phyloP scores from a whole-genome alignment of 2,113 vertebrate species.

The Microtus oregoni region DNA sequence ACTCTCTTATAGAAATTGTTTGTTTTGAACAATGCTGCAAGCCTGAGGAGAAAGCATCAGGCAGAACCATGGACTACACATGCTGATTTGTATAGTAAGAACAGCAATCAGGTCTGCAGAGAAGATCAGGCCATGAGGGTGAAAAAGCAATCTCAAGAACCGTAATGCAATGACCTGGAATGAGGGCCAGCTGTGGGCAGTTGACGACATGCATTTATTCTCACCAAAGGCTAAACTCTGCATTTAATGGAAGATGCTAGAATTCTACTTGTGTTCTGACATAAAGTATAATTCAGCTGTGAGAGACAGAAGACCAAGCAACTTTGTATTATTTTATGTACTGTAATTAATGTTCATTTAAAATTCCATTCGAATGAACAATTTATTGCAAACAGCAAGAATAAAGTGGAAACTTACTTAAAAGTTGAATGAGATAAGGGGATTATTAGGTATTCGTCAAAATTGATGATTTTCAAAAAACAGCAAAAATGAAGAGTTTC shows the following conservation, averaged over 20 bases:
- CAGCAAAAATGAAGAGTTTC: neutral
- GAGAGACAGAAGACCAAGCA: neutral
- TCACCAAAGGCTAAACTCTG: neutral
- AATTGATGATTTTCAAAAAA: neutral
- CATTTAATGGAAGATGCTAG: neutral
- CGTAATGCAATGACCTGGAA: neutral
- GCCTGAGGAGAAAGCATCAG: neutral
- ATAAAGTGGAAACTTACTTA: neutral
- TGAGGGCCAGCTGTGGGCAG: neutral
- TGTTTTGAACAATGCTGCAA: neutral
- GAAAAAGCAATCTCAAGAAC: neutral
- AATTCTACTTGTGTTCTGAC: neutral
- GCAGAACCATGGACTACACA: neutral
- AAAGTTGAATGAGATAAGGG: neutral
- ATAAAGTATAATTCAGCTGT: constrained; percentile 1
- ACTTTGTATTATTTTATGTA: neutral
- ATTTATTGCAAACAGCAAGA: neutral
- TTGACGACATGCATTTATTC: neutral
- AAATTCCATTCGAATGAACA: neutral
- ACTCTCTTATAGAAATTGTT: neutral
- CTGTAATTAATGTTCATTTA: neutral
- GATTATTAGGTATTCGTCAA: neutral
- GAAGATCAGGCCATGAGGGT: neutral
- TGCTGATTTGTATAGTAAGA: neutral
- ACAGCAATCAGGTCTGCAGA: neutral